phyloP scores from a whole-genome alignment of 2,888 invertebrate genomes.

The Hypsopygia costalis region DNA sequence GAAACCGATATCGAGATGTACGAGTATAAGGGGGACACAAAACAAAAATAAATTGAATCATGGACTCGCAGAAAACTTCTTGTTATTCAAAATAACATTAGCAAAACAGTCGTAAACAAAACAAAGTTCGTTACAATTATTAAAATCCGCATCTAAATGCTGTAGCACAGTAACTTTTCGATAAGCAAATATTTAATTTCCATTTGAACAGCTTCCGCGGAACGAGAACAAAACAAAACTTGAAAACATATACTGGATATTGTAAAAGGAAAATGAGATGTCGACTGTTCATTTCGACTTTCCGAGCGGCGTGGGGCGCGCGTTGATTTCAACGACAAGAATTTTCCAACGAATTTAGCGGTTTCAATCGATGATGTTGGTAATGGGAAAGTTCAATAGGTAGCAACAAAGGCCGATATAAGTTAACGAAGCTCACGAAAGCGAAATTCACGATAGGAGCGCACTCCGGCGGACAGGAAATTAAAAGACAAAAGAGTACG shows the following conservation, averaged over 20 bases:
- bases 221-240: conserved; percentile 52
- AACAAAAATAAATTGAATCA: conserved; percentile 10
- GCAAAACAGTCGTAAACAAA: conserved; percentile 22
- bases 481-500: conserved; percentile 78
- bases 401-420: conserved; percentile 74
- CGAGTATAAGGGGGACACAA: conserved; percentile 8
- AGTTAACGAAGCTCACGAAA: conserved; percentile 77
- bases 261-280: conserved; percentile 56
- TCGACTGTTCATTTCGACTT: conserved; percentile 46
- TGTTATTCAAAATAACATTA: conserved; percentile 21
- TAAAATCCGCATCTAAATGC: conserved; percentile 51
- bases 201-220: conserved; percentile 44
- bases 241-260: conserved; percentile 49
- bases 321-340: conserved; percentile 47
- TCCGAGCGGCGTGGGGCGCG: conserved; percentile 25
- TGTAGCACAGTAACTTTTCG: conserved; percentile 59
- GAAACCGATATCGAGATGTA: conserved; percentile 9
- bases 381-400: conserved; percentile 78
- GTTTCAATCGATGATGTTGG: conserved; percentile 69
- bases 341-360: conserved; percentile 71
- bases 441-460: conserved; percentile 70
- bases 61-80: conserved; percentile 10
- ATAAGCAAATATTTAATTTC: conserved; percentile 68
- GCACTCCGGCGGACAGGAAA: conserved; percentile 73
- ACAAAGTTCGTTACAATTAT: conserved; percentile 55